Conservation (phyloP, 2,888 invertebrate species). For the Rhabditophanes sp. region DNA sequence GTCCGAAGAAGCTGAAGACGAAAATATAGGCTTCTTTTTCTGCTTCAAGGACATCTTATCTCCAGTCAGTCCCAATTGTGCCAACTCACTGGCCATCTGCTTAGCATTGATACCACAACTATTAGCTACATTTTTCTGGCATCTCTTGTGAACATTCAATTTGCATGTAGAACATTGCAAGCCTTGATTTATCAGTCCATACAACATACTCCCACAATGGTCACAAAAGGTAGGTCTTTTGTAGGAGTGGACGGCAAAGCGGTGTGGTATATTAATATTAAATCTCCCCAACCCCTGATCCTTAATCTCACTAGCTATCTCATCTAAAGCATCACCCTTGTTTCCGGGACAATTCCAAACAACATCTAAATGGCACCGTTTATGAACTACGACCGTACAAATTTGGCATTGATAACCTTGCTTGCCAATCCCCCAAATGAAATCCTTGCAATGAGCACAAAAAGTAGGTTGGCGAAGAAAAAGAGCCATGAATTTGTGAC, state of each 20-base stretch:
- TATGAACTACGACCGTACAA: constrained; percentile 97
- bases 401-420: constrained; percentile 52
- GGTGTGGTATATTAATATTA: constrained; percentile 94
- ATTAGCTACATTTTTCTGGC: constrained; percentile 96
- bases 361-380: constrained; percentile 85
- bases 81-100: constrained; percentile 80
- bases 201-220: constrained; percentile 91
- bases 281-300: no score
- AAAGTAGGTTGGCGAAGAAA: constrained; percentile 95
- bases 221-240: constrained; percentile 97
- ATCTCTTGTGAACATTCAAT: constrained; percentile 87
- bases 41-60: constrained; percentile 58
- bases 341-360: constrained; percentile 97
- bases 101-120: constrained; percentile 96
- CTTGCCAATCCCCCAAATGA: constrained; percentile 65
- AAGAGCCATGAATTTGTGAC: constrained; percentile 99
- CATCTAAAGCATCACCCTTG: no score
- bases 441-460: constrained; percentile 96
- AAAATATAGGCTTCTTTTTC: constrained; percentile 41
- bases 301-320: no score
- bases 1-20: constrained; percentile 24
- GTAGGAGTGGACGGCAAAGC: constrained; percentile 79
- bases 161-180: constrained; percentile 72
- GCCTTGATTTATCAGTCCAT: constrained; percentile 86
- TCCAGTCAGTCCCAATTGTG: constrained; percentile 74